phyloP scores from a whole-genome alignment of 1,140 invertebrate genomes.

The Pseudomyrmex dendroicus region DNA sequence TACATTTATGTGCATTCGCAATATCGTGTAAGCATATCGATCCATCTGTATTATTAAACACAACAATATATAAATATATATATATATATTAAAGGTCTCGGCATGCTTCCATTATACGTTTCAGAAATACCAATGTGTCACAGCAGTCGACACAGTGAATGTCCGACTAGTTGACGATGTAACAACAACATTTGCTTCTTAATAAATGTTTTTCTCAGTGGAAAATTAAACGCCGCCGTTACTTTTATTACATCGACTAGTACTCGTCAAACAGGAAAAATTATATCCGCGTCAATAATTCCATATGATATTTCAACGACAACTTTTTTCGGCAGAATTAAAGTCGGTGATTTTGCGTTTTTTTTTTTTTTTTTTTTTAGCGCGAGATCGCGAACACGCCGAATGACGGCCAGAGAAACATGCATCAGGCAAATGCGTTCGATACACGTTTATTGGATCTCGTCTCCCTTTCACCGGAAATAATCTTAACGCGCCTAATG shows the following conservation, averaged over 20 bases:
- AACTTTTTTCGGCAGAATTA: neutral
- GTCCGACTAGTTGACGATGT: neutral
- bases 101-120: conserved; percentile 25
- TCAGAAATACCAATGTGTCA: conserved; percentile 1
- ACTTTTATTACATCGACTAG: neutral
- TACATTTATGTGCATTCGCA: conserved; percentile 42
- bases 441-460: conserved; percentile 59
- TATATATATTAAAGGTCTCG: conserved; percentile 40
- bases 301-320: no score
- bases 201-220: neutral
- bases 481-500: conserved; percentile 44
- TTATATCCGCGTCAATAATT: neutral
- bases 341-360: no score
- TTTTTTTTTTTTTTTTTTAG: neutral
- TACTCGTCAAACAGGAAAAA: neutral
- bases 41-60: conserved; percentile 55
- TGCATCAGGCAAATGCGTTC: conserved; percentile 12
- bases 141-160: conserved; percentile 17
- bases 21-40: conserved; percentile 49
- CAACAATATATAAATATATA: conserved; percentile 26
- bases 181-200: neutral
- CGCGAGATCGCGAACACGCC: neutral
- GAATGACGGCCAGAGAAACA: neutral
- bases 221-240: conserved; percentile 1
- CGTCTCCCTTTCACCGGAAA: conserved; percentile 51